A percentile compares a stretch with the other conserved stretches of the same genome.
phyloP scores from a whole-genome alignment of 2,888 invertebrate genomes.

The Metopia argyrocephala region DNA sequence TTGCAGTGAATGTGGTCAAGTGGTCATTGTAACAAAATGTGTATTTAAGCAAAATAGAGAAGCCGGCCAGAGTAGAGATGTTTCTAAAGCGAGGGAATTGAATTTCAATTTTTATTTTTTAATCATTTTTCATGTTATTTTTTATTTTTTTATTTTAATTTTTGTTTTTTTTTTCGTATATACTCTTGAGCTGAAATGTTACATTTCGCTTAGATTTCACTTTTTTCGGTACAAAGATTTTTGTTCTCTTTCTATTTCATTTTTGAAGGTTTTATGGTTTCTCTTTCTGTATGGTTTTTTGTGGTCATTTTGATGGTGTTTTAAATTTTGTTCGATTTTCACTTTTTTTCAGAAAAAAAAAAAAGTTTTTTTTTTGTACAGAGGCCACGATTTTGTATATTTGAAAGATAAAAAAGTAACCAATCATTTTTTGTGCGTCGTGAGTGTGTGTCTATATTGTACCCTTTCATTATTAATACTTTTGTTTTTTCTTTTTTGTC shows the following conservation, averaged over 20 bases:
- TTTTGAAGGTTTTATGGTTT: constrained; percentile 23
- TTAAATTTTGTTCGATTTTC: constrained; percentile 54
- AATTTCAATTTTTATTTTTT: constrained; percentile 14
- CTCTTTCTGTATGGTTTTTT: constrained; percentile 30
- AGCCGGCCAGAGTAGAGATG: neutral
- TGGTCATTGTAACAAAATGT: constrained; percentile 40
- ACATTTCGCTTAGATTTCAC: constrained; percentile 57
- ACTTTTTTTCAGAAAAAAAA: neutral
- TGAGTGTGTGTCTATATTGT: neutral
- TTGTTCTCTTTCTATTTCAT: neutral
- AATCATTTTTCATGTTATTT: neutral
- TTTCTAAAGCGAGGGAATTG: constrained; percentile 45
- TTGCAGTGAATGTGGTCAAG: constrained; percentile 56
- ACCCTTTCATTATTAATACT: neutral
- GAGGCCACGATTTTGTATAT: neutral
- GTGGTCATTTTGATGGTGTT: constrained; percentile 52
- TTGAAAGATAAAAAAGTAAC: constrained; percentile 3
- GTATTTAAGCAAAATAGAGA: neutral
- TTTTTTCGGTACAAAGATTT: constrained; percentile 23
- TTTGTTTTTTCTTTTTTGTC: neutral
- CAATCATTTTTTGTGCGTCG: neutral
- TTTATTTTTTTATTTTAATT: neutral
- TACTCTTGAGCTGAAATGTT: constrained; percentile 27
- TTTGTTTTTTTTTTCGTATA: neutral
- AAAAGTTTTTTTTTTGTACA: neutral